Conservation (phyloP, 2,113 vertebrate species). For the Callaeas wilsoni region DNA sequence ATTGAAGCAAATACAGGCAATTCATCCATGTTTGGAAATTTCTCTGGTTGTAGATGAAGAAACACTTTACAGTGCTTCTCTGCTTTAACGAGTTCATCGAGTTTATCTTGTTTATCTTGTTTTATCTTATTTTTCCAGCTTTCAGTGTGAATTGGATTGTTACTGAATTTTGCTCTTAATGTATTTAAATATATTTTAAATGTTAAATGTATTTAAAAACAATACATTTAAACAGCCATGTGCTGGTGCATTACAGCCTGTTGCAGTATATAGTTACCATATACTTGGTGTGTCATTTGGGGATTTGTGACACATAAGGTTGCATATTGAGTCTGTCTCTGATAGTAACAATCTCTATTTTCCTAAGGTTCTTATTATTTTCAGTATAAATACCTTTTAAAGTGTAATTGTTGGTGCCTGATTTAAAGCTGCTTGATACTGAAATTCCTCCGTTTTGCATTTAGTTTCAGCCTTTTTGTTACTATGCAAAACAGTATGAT, state of each 20-base stretch:
- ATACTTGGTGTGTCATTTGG: neutral
- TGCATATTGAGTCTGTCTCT: neutral
- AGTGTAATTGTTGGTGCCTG: neutral
- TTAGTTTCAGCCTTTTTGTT: neutral
- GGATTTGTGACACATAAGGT: neutral
- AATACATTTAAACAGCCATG: neutral
- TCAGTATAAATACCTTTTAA: neutral
- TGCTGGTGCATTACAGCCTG: neutral
- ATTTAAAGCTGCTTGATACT: neutral
- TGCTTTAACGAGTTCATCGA: neutral
- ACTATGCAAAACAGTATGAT: neutral
- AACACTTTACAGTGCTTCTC: neutral
- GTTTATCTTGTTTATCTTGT: neutral
- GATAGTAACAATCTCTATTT: neutral
- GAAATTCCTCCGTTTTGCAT: neutral
- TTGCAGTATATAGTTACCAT: neutral
- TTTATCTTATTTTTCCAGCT: neutral
- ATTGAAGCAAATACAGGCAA: neutral
- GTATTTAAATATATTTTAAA: neutral
- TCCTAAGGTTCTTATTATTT: neutral
- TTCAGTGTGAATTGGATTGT: neutral
- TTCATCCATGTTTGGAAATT: neutral
- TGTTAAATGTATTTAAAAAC: neutral
- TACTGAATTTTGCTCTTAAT: neutral
- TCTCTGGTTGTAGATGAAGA: neutral